These are phyloP conservation scores for Danio aesculapii DNA, from an alignment of 2,797 vertebrate species.

Conservation along the genomic window DNA sequence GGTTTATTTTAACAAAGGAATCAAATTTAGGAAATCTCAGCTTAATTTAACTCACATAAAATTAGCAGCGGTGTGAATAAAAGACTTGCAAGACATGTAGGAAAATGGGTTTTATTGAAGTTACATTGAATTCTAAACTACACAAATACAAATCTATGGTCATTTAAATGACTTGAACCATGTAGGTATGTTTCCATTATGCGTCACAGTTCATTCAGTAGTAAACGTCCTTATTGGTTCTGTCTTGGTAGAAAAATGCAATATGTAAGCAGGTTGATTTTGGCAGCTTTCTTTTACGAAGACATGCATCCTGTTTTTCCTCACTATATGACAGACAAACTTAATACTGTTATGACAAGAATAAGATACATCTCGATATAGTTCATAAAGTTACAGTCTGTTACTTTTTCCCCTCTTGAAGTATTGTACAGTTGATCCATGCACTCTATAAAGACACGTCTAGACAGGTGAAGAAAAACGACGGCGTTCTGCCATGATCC, in stretches of 20 bases:
- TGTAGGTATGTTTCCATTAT: neutral
- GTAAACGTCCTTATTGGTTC: conserved; percentile 15
- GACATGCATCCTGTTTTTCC: neutral
- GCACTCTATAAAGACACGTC: conserved; percentile 15
- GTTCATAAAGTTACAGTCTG: conserved; percentile 8
- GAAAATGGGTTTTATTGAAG: conserved; percentile 1
- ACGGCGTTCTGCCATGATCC: neutral
- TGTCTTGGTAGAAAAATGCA: neutral
- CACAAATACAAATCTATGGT: neutral
- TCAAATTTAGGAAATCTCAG: conserved; percentile 3
- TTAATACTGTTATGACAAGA: conserved; percentile 38
- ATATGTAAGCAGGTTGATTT: conserved; percentile 12
- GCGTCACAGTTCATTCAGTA: conserved; percentile 13
- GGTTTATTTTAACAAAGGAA: neutral
- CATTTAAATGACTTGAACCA: neutral
- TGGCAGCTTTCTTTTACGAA: conserved; percentile 10
- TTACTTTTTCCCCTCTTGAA: neutral
- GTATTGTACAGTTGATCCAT: conserved; percentile 22
- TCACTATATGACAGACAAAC: neutral
- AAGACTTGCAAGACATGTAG: neutral
- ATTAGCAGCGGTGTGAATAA: neutral
- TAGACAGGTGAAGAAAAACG: neutral
- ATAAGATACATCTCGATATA: conserved; percentile 24
- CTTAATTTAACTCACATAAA: neutral
- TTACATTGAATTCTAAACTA: neutral